Conservation (phyloP, 2,113 vertebrate genomes). For the Microtus ochrogaster region DNA sequence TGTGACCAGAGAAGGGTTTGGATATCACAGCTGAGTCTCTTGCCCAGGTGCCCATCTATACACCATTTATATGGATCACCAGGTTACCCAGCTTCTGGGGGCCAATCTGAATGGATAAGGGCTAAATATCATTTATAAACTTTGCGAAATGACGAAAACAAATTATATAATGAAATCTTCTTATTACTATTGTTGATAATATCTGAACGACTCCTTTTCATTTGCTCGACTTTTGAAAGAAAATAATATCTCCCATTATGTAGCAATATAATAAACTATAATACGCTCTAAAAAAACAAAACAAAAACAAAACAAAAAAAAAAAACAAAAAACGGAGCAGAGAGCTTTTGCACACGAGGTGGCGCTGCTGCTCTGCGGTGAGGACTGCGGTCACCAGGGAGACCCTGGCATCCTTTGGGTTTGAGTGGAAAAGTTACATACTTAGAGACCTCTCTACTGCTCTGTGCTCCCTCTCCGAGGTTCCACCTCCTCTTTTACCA, state of each 20-base stretch:
- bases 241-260: background rate
- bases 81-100: background rate
- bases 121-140: background rate
- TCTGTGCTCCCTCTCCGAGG: constrained; percentile 23
- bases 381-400: fast-evolving
- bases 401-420: background rate
- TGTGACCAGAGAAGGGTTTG: background rate
- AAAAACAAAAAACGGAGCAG: background rate
- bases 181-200: background rate
- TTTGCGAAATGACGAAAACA: background rate
- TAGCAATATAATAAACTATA: background rate
- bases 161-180: background rate
- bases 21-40: background rate
- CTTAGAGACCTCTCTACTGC: background rate
- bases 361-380: constrained; percentile 71
- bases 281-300: background rate
- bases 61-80: background rate
- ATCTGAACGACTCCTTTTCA: background rate
- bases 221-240: background rate
- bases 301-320: no score
- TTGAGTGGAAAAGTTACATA: constrained; percentile 27
- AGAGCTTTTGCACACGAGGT: constrained; percentile 70
- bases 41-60: background rate
- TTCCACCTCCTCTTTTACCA: background rate
- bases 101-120: background rate